Evolutionary conservation across 2,797 vertebrate genomes (phyloP).

Genomic region (Channallabes apus): DNA sequence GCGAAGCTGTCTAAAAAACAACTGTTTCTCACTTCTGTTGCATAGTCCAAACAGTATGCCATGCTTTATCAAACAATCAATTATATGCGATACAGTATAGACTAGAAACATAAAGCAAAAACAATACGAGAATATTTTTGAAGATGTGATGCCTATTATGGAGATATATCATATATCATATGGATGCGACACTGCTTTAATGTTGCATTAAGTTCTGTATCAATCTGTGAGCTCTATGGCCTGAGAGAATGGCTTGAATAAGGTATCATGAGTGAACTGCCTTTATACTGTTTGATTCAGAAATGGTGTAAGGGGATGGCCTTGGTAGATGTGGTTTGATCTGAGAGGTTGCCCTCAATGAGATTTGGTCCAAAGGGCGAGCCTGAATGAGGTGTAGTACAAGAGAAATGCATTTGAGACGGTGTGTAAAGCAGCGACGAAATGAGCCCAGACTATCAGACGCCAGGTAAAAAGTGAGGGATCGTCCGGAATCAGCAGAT

Average conservation of each 20-base stretch:
- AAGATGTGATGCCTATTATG: neutral
- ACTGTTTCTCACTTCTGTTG: neutral
- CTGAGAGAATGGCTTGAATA: neutral
- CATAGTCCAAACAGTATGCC: neutral
- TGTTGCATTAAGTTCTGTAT: neutral
- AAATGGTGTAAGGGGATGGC: neutral
- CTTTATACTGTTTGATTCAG: neutral
- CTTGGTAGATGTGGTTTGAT: neutral
- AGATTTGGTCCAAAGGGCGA: neutral
- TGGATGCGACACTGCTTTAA: neutral
- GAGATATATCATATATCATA: neutral
- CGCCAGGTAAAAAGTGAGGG: too few relatives aligned
- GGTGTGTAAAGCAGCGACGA: too few relatives aligned
- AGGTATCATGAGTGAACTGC: neutral
- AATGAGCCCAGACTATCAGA: too few relatives aligned
- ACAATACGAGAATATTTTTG: neutral
- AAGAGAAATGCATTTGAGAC: too few relatives aligned
- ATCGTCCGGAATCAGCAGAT: too few relatives aligned
- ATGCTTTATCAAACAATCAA: neutral
- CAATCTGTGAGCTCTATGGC: neutral
- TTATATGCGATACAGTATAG: neutral
- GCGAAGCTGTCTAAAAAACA: constrained; percentile 2
- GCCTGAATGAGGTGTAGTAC: neutral
- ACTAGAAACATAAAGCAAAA: neutral
- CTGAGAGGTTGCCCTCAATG: neutral